Percentiles rank a stretch among this genome's conserved stretches.
These are phyloP conservation scores for Drosophila sordidapex DNA, from an alignment of 2,888 invertebrate species.

Conservation along the genomic window DNA sequence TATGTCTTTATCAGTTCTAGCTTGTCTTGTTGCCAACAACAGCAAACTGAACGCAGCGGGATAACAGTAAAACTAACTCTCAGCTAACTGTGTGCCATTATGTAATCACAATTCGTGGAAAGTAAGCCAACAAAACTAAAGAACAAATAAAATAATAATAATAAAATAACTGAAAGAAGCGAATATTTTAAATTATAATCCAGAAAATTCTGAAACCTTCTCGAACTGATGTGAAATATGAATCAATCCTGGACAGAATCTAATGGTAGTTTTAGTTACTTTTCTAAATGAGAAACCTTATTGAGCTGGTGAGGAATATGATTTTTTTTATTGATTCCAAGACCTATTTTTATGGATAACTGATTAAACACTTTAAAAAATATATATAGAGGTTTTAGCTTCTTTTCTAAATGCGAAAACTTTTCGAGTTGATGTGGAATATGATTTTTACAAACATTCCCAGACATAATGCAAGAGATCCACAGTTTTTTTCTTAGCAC, in stretches of 20 bases:
- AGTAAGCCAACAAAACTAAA: not conserved
- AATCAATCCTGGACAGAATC: not conserved
- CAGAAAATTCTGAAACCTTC: not conserved
- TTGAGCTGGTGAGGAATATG: not conserved
- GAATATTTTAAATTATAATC: not conserved
- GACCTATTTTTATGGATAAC: too few species aligned
- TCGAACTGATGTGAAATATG: not conserved
- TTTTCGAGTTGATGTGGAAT: not conserved
- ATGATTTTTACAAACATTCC: not conserved
- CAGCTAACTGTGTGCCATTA: conserved; percentile 22
- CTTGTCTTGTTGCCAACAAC: conserved; percentile 21
- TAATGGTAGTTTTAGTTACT: rapidly evolving
- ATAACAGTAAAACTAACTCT: conserved; percentile 14
- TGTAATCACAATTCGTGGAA: conserved; percentile 46
- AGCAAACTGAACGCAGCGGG: conserved; percentile 43
- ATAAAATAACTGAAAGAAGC: not conserved
- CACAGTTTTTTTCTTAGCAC: not conserved
- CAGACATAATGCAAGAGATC: not conserved
- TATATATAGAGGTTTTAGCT: too few species aligned
- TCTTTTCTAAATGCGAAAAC: not conserved
- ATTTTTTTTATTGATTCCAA: not conserved
- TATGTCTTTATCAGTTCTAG: conserved; percentile 53
- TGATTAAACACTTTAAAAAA: too few species aligned
- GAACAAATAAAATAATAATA: conserved; percentile 10
- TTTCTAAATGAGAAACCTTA: not conserved